These are phyloP conservation scores for Pocillopora grandis DNA, from an alignment of 92 coral and sea anemone species.

Conservation along the genomic window DNA sequence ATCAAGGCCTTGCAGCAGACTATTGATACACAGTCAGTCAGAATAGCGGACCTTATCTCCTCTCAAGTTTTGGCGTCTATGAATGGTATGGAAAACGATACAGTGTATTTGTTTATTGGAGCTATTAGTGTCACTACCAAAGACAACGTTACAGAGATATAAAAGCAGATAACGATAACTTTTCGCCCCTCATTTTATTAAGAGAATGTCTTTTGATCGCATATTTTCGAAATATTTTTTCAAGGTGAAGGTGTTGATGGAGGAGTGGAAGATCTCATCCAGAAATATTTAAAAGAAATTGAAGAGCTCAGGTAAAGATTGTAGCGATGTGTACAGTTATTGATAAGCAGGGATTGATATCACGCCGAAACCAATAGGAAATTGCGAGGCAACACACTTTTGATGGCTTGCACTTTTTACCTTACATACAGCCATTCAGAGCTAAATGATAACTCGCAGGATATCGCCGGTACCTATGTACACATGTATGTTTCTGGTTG, in stretches of 20 bases:
- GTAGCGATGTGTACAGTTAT: too few species aligned
- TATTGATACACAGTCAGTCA: conserved; percentile 80
- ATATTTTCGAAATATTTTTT: conserved; percentile 2
- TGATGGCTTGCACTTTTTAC: too few species aligned
- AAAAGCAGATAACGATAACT: too few species aligned
- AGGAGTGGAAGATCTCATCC: conserved; percentile 91
- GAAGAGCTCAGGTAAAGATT: conserved; percentile 84
- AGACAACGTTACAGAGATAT: not conserved
- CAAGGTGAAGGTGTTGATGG: conserved; percentile 69
- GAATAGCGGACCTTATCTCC: conserved; percentile 89
- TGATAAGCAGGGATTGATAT: too few species aligned
- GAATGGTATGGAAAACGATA: conserved; percentile 12
- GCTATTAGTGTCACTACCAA: not conserved
- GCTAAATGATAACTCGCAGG: too few species aligned
- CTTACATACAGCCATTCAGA: too few species aligned
- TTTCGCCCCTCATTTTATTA: too few species aligned
- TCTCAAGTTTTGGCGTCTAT: conserved; percentile 72
- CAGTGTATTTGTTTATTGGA: not conserved
- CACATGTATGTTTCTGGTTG: too few species aligned
- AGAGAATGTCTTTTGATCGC: not conserved
- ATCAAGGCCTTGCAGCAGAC: conserved; percentile 93
- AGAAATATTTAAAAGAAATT: conserved; percentile 84
- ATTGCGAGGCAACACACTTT: too few species aligned
- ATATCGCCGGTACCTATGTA: too few species aligned
- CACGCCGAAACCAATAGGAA: too few species aligned